Evolutionary conservation across 1,140 invertebrate species (phyloP).

Genomic region (Coenobita brevimanus): DNA sequence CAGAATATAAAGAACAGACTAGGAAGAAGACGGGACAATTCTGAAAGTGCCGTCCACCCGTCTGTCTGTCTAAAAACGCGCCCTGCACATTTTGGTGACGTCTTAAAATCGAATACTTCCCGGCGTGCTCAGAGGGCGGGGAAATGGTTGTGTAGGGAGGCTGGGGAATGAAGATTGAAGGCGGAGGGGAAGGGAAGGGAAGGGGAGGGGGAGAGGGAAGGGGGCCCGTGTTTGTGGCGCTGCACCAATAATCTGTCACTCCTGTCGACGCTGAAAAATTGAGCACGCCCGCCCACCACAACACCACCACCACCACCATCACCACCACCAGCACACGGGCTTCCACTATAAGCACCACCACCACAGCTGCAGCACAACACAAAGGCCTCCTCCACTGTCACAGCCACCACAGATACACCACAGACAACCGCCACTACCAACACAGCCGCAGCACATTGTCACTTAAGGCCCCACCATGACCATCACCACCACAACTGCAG

Average conservation of each 20-base stretch:
- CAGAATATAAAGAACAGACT: no score
- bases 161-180: constrained; percentile 56
- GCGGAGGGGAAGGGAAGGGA: not conserved
- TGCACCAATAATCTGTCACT: constrained; percentile 64
- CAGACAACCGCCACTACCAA: not conserved
- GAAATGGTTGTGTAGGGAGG: constrained; percentile 30
- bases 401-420: not conserved
- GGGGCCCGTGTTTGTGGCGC: constrained; percentile 43
- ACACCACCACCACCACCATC: constrained; percentile 34
- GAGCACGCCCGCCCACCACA: constrained; percentile 52
- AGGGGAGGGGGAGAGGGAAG: not conserved
- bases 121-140: not conserved
- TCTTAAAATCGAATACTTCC: constrained; percentile 7
- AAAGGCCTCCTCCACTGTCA: not conserved
- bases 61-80: not conserved
- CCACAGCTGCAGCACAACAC: not conserved
- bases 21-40: no score
- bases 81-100: constrained; percentile 34
- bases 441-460: no score
- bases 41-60: no score
- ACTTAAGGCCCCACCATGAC: no score
- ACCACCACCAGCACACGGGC: not conserved
- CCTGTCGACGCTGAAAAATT: constrained; percentile 61
- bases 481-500: no score
- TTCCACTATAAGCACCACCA: not conserved